phyloP scores from a whole-genome alignment of 2,113 vertebrate genomes.

The Limnothrissa miodon region DNA sequence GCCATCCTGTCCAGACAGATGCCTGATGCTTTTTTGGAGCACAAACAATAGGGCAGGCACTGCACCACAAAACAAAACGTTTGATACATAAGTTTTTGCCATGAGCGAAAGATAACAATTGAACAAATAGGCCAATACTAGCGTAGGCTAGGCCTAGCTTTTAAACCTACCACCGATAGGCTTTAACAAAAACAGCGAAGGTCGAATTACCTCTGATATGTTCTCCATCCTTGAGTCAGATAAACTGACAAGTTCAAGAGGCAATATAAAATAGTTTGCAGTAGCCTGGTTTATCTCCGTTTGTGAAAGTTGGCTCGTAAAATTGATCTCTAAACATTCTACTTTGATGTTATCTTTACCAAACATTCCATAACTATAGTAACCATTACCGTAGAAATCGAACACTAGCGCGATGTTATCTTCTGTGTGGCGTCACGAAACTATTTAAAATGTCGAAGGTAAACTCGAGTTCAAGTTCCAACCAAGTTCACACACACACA shows the following conservation, averaged over 20 bases:
- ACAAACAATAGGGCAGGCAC: neutral
- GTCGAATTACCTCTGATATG: neutral
- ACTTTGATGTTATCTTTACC: neutral
- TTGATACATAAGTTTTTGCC: too few relatives aligned
- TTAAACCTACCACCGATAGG: too few relatives aligned
- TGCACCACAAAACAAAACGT: neutral
- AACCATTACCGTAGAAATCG: neutral
- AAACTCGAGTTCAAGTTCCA: too few relatives aligned
- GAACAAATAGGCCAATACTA: too few relatives aligned
- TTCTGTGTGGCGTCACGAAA: too few relatives aligned
- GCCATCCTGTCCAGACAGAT: neutral
- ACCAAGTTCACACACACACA: neutral
- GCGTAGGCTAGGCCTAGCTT: too few relatives aligned
- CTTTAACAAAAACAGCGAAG: too few relatives aligned
- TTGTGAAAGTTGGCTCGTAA: neutral
- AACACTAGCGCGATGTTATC: too few relatives aligned
- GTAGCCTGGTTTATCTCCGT: neutral
- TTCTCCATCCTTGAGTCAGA: neutral
- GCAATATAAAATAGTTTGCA: too few relatives aligned
- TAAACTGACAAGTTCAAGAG: neutral
- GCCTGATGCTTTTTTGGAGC: neutral
- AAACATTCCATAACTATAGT: neutral
- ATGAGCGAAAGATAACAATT: too few relatives aligned
- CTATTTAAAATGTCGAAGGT: too few relatives aligned
- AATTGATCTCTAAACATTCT: neutral